Evolutionary conservation across 2,888 invertebrate species (phyloP).

Genomic region (Diloba caeruleocephala): DNA sequence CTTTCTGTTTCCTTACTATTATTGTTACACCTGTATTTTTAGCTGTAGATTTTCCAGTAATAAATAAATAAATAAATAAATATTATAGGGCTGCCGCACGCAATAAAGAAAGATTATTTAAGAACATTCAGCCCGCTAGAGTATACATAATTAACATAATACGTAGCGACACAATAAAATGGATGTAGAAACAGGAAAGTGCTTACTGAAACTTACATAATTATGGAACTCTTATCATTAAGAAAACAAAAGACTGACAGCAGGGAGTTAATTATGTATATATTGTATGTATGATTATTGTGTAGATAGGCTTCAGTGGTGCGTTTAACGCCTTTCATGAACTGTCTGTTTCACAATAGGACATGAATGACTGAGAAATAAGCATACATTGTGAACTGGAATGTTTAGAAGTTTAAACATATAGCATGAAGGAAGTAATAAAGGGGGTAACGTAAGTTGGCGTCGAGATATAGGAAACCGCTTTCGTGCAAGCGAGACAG

Average conservation of each 20-base stretch:
- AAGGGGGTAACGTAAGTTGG: constrained; percentile 64
- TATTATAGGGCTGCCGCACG: constrained; percentile 29
- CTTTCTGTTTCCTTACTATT: too few relatives aligned
- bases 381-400: constrained; percentile 56
- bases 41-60: too few relatives aligned
- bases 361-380: constrained; percentile 59
- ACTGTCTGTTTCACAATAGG: constrained; percentile 53
- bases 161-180: constrained; percentile 30
- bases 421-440: constrained; percentile 64
- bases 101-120: constrained; percentile 33
- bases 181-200: constrained; percentile 32
- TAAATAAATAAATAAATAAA: too few relatives aligned
- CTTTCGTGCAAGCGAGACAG: constrained; percentile 66
- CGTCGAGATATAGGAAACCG: constrained; percentile 63
- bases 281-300: constrained; percentile 46
- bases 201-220: constrained; percentile 48
- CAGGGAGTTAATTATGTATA: constrained; percentile 52
- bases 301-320: constrained; percentile 42
- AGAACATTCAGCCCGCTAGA: constrained; percentile 20
- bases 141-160: constrained; percentile 17
- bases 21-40: too few relatives aligned
- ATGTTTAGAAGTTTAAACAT: constrained; percentile 63
- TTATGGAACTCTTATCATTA: constrained; percentile 53
- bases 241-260: constrained; percentile 56
- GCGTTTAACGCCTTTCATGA: constrained; percentile 48